phyloP scores from a whole-genome alignment of 2,797 vertebrate genomes.

The Mus minutoides region DNA sequence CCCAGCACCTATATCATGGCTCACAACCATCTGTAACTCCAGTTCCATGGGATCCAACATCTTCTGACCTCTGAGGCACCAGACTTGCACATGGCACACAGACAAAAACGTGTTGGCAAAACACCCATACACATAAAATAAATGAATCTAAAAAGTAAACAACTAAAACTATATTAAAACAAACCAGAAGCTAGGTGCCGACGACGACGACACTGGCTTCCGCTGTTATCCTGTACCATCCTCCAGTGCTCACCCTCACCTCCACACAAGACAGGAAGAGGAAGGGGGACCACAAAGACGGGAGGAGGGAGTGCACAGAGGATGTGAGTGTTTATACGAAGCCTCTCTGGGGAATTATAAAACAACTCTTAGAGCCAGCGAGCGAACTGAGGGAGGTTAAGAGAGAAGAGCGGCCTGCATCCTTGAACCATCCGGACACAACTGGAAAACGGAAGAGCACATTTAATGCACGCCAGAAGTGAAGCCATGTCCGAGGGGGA shows the following conservation, averaged over 20 bases:
- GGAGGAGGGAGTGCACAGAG: neutral
- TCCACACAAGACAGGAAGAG: neutral
- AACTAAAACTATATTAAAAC: neutral
- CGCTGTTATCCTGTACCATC: neutral
- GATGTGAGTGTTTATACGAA: neutral
- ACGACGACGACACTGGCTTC: neutral
- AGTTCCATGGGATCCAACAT: neutral
- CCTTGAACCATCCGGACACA: neutral
- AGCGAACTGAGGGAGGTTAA: neutral
- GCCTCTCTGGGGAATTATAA: neutral
- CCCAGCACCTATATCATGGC: neutral
- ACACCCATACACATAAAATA: neutral
- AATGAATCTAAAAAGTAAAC: neutral
- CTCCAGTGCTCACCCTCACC: too few species aligned
- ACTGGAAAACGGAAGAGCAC: neutral
- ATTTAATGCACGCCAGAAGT: neutral
- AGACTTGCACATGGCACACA: neutral
- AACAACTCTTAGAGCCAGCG: neutral
- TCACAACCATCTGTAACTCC: neutral
- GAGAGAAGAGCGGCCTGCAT: neutral
- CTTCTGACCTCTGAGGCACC: neutral
- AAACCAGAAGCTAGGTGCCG: neutral
- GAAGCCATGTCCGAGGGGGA: neutral
- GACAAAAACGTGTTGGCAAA: neutral
- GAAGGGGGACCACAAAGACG: neutral